Evolutionary conservation across 2,888 invertebrate species (phyloP), one percentile per base, ranked within the genome.

Genomic region (Carcina quercana): DNA sequence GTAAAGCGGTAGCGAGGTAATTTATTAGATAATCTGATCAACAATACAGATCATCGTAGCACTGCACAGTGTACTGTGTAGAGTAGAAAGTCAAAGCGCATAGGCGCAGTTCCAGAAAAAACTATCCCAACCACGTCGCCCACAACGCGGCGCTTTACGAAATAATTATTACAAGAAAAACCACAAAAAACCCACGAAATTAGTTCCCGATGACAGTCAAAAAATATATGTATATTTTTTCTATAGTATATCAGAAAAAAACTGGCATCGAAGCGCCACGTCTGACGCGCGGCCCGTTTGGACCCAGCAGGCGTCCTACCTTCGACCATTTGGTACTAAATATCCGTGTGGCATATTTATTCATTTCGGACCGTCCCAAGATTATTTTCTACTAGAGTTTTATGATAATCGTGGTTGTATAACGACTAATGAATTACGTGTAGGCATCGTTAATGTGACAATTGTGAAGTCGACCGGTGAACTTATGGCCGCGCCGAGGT

Each of bases 121-220:
- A 25, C 33, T 15, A 14, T 25, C 19, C 15, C 10, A 32, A 13
- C 5, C 11, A 7, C 34, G 38, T 41, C 40, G 44, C 32, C 42
- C 45, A 45, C 57, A 59, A 53, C 57, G 67, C 61, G 59, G 59
- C 60, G 56, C 59, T 64, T 58, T 63, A 73, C 67, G 57, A 70
- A 76, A 78, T 73, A 74, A 76, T 69, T 68, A 72, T 65, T 64
- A 68, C 63, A 63, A 70, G 64, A 69, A 71, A 76, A 71, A 74
- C 67, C 59, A 79, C 70, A 78, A 79, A 79, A 75, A 80, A 70
- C 68, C 53, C 59, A 51, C 70, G 66, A 82, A 80, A 83, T 83
- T 80, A 83, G 80, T 82, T 83, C 80, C 72, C 82, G 82, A 83
- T 83, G 82, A 83, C 82, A 83, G 76, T 76, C 69, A 66, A 80